Conservation (phyloP, 2,888 invertebrate species). For the Drosophila rubida region DNA sequence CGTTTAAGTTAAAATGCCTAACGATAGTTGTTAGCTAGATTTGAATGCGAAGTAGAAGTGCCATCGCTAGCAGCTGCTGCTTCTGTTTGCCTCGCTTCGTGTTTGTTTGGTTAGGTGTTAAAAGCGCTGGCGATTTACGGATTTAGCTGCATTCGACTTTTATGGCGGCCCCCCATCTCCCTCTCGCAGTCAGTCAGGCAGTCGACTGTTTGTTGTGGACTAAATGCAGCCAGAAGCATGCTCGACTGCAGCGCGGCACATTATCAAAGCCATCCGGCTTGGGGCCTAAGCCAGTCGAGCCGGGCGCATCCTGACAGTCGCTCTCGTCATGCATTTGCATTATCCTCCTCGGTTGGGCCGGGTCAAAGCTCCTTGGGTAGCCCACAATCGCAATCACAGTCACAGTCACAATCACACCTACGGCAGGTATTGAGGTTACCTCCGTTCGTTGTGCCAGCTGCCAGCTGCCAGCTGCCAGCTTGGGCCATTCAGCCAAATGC, state of each 20-base stretch:
- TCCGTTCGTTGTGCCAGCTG: constrained; percentile 44
- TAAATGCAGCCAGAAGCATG: constrained; percentile 3
- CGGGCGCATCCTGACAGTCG: constrained; percentile 24
- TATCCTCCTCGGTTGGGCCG: constrained; percentile 27
- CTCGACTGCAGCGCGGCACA: constrained; percentile 22
- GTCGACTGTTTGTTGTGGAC: constrained; percentile 1
- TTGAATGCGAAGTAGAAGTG: too few species aligned
- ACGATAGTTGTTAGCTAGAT: too few species aligned
- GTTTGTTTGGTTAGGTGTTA: constrained; percentile 58
- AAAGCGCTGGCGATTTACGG: constrained; percentile 51
- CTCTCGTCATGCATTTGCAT: constrained; percentile 41
- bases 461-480: constrained; percentile 12
- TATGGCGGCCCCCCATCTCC: constrained; percentile 31
- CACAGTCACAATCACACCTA: constrained; percentile 24
- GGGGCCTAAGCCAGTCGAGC: not conserved
- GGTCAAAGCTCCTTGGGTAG: constrained; percentile 45
- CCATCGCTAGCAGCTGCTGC: constrained; percentile 9
- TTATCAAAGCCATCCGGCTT: constrained; percentile 48
- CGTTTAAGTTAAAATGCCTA: too few species aligned
- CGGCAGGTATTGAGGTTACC: constrained; percentile 43
- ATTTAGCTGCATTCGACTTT: constrained; percentile 45
- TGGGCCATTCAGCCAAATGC: constrained; percentile 16
- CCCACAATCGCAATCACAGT: constrained; percentile 26
- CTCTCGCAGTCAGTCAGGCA: constrained; percentile 6
- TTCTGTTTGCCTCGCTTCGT: constrained; percentile 17